Evolutionary conservation across 1,140 invertebrate genomes (phyloP).

Genomic region (Aphidius ervi): DNA sequence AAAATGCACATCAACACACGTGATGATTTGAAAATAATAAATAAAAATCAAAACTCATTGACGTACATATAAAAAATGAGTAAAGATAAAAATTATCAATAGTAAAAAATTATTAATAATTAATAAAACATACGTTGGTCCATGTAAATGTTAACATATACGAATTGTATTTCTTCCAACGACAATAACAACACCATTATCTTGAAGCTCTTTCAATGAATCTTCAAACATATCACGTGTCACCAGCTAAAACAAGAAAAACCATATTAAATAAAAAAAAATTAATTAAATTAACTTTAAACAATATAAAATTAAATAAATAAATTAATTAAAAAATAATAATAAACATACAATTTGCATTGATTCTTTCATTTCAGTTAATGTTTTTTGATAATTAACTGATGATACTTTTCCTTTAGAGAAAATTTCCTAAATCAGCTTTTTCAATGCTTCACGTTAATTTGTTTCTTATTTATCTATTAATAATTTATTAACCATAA

Average conservation of each 20-base stretch:
- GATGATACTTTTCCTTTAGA: constrained; percentile 44
- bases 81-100: too few species aligned
- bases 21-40: too few species aligned
- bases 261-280: constrained; percentile 16
- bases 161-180: constrained; percentile 79
- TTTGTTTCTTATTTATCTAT: too few species aligned
- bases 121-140: too few species aligned
- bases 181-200: constrained; percentile 79
- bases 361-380: constrained; percentile 75
- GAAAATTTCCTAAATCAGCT: too few species aligned
- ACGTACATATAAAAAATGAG: too few species aligned
- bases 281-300: constrained; percentile 6
- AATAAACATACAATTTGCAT: constrained; percentile 71
- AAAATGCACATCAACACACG: too few species aligned
- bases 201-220: constrained; percentile 83
- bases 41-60: too few species aligned
- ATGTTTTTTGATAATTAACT: constrained; percentile 75
- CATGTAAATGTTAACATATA: constrained; percentile 50
- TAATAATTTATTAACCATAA: too few species aligned
- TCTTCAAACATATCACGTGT: constrained; percentile 91
- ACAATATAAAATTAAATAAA: constrained; percentile 1
- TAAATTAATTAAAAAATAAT: constrained; percentile 13
- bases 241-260: constrained; percentile 66
- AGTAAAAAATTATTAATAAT: too few species aligned
- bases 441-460: too few species aligned